Conservation (phyloP, 2,113 vertebrate species). For the Maccullochella peelii region DNA sequence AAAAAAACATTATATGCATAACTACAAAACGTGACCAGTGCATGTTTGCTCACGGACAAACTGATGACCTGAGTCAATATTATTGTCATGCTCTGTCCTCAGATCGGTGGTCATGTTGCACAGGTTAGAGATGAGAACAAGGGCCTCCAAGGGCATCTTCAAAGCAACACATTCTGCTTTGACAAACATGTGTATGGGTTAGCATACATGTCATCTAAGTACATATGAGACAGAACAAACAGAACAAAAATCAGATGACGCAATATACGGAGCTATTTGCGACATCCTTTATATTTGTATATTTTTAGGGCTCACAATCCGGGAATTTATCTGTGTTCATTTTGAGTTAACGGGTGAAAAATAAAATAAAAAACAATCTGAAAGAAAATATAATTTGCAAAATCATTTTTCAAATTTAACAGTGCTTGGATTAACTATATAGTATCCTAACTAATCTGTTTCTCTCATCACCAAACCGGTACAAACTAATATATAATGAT, state of each 20-base stretch:
- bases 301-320: neutral
- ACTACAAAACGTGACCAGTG: constrained; percentile 43
- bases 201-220: too few relatives aligned
- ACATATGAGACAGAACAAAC: constrained; percentile 6
- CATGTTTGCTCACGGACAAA: constrained; percentile 55
- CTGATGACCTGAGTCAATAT: constrained; percentile 71
- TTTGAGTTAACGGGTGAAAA: too few relatives aligned
- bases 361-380: neutral
- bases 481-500: too few relatives aligned
- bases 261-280: constrained; percentile 8
- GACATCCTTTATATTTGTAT: constrained; percentile 2
- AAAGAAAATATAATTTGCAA: neutral
- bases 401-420: neutral
- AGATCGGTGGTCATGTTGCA: constrained; percentile 34
- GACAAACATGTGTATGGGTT: constrained; percentile 19
- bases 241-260: neutral
- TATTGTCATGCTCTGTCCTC: constrained; percentile 55
- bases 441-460: neutral
- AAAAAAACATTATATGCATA: constrained; percentile 22
- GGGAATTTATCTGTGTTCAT: neutral
- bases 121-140: constrained; percentile 44
- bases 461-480: too few relatives aligned
- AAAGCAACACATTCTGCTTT: constrained; percentile 31
- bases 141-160: constrained; percentile 24
- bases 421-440: too few relatives aligned